A percentile compares a stretch with the other conserved stretches of the same genome.
These are phyloP conservation scores for Scolanthus callimorphus DNA, from an alignment of 92 coral and sea anemone species.

Conservation along the genomic window DNA sequence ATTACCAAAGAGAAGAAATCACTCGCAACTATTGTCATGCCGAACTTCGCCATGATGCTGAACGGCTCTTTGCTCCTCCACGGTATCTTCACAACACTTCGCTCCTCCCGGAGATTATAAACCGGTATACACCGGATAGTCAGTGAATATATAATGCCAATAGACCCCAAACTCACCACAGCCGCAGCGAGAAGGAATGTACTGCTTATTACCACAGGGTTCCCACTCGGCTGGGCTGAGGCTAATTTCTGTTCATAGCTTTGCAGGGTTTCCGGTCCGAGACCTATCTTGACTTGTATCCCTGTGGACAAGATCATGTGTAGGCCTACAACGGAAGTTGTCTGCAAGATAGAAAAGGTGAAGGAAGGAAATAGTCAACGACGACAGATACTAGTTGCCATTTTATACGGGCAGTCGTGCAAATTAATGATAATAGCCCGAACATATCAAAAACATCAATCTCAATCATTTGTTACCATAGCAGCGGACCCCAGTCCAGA, in stretches of 20 bases:
- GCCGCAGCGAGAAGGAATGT: slow-evolving; percentile 53
- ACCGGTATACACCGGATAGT: slow-evolving; percentile 72
- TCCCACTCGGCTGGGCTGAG: slow-evolving; percentile 39
- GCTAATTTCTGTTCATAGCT: slow-evolving; percentile 39
- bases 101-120: slow-evolving; percentile 58
- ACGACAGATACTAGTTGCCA: too few species aligned
- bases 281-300: slow-evolving; percentile 50
- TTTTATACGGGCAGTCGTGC: too few species aligned
- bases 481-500: slow-evolving; percentile 64
- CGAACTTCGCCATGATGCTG: slow-evolving; percentile 20
- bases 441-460: too few species aligned
- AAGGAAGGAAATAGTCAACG: too few species aligned
- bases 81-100: slow-evolving; percentile 32
- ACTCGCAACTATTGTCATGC: slow-evolving; percentile 29
- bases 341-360: slow-evolving; percentile 29
- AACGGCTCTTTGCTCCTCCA: slow-evolving; percentile 49
- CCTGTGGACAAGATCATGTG: slow-evolving; percentile 61
- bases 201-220: slow-evolving; percentile 47
- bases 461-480: slow-evolving; percentile 49
- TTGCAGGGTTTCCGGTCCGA: slow-evolving; percentile 57
- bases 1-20: slow-evolving; percentile 67
- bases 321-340: slow-evolving; percentile 58
- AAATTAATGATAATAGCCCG: too few species aligned
- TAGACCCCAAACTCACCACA: slow-evolving; percentile 61
- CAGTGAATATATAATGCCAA: slow-evolving; percentile 62